Conservation (phyloP, 2,113 vertebrate genomes). For the Phodopus roborovskii region DNA sequence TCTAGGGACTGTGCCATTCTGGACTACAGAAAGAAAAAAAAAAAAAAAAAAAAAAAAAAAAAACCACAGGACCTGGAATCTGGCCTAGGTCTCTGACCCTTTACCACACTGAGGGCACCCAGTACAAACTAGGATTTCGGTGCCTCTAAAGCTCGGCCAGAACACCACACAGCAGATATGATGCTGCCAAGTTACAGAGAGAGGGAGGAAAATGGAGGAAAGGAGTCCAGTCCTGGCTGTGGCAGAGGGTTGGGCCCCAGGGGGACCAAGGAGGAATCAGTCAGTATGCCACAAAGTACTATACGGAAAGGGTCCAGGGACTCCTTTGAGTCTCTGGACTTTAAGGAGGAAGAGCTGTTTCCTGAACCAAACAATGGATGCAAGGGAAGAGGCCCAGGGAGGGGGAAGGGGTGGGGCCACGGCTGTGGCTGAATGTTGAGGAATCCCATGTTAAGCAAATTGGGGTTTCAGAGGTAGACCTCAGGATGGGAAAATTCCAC, state of each 20-base stretch:
- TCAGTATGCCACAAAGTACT: conserved; percentile 53
- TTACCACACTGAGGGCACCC: not conserved
- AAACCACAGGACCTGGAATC: conserved; percentile 6
- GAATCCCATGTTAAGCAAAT: conserved; percentile 59
- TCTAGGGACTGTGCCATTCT: not conserved
- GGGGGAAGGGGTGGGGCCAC: conserved; percentile 72
- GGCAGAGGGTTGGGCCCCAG: not conserved
- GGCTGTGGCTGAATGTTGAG: conserved; percentile 66
- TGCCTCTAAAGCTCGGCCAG: not conserved
- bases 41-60: too few species aligned
- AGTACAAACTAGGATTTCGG: not conserved
- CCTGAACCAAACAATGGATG: conserved; percentile 80
- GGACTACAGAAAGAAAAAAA: not conserved
- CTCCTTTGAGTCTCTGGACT: conserved; percentile 62
- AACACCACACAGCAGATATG: not conserved
- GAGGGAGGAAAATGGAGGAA: not conserved
- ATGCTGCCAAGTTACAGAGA: not conserved
- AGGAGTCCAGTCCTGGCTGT: not conserved
- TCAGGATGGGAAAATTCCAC: conserved; percentile 62
- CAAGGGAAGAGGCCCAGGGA: conserved; percentile 68
- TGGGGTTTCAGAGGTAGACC: conserved; percentile 9
- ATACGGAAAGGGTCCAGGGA: conserved; percentile 47
- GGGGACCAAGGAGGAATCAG: not conserved
- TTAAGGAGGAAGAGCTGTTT: conserved; percentile 78
- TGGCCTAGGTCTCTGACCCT: not conserved